Evolutionary conservation across 2,888 invertebrate genomes (phyloP), one percentile per base, ranked within the genome.

Genomic region (Platycnemis pennipes): DNA sequence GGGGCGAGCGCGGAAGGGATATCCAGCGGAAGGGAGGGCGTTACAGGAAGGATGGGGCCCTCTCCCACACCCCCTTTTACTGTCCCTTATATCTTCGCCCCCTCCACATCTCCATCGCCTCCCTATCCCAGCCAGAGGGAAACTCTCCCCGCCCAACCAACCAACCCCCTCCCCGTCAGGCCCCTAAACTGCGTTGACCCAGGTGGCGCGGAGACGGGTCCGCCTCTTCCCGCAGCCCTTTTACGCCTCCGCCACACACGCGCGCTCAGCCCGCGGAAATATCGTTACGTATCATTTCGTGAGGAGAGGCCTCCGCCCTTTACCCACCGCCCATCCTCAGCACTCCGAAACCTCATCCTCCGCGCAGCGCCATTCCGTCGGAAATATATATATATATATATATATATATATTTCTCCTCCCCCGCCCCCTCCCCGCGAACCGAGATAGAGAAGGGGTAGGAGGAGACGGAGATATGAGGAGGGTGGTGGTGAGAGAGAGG

Each of bases 251-350:
- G 63, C 91, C 91, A 91, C 91, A 91, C 91, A 56, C 91, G 44
- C 63, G 63, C n/a, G 77, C 4, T 2, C 77, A 31, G 26, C 44
- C 91, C 91, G 91, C 91, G 91, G 63, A 91, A 91, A 69, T 91
- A 91, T 91, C 91, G 91, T 91, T 91, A 91, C 91, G 91, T 91
- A 91, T 91, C 91, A 91, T 91, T 91, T 69, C 91, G 91, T 91
- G 91, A 91, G 91, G 91, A 91, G 91, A 91, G 91, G 91, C n/a
- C n/a, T n/a, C n/a, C n/a, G n/a, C n/a, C n/a, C n/a, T 63, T 63
- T 26, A n/a, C 8, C 63, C n/a, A 1, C 22, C 63, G 63, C 63
- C 63, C 22, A 26, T 63, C 63, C n/a, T n/a, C n/a, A n/a, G n/a
- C n/a, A n/a, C n/a, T n/a, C n/a, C n/a, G n/a, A n/a, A n/a, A n/a